Percentiles rank a stretch among this genome's conserved stretches.
Conservation (phyloP, 92 coral and sea anemone genomes). For the Porites cylindrica region DNA sequence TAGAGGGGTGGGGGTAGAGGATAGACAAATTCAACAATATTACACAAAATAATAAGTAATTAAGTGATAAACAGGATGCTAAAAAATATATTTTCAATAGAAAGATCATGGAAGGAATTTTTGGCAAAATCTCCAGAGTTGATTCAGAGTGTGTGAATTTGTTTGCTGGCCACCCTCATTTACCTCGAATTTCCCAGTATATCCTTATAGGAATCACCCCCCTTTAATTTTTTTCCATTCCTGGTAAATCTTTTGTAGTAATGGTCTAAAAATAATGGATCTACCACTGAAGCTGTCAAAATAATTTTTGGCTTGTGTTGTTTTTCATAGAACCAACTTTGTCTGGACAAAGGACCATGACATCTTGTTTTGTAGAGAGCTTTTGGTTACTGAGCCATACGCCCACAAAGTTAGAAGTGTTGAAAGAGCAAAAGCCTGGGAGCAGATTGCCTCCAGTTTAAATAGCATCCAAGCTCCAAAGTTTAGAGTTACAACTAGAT, state of each 20-base stretch:
- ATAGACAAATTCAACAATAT: too few species aligned
- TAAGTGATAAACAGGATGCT: conserved; percentile 26
- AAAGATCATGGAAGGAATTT: not conserved
- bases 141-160: conserved; percentile 35
- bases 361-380: not conserved
- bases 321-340: conserved; percentile 33
- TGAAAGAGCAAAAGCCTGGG: conserved; percentile 42
- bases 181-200: conserved; percentile 25
- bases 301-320: conserved; percentile 20
- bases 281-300: conserved; percentile 30
- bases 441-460: conserved; percentile 24
- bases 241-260: too few species aligned
- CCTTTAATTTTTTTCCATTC: too few species aligned
- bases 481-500: conserved; percentile 48
- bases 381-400: not conserved
- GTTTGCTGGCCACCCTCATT: conserved; percentile 36
- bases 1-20: too few species aligned
- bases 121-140: conserved; percentile 12
- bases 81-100: conserved; percentile 22
- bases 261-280: conserved; percentile 8
- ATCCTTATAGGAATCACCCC: conserved; percentile 11
- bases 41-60: not conserved
- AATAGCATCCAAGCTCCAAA: conserved; percentile 22
- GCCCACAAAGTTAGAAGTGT: conserved; percentile 18
- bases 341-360: conserved; percentile 28